A percentile compares a stretch with the other conserved stretches of the same genome.
These are phyloP conservation scores for Cynopterus brachyotis DNA, from an alignment of 2,113 vertebrate genomes.

Conservation along the genomic window DNA sequence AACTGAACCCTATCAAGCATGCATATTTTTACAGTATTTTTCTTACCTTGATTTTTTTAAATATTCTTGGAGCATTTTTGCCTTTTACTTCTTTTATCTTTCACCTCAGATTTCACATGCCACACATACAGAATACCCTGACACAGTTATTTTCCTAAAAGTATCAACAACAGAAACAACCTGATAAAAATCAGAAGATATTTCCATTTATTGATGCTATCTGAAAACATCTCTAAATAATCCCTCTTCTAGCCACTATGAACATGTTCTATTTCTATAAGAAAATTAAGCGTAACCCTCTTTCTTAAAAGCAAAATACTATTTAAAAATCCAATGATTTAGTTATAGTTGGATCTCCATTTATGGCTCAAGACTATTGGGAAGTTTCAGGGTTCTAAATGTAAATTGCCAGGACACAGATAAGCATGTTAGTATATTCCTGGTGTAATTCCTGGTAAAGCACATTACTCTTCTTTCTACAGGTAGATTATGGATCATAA, in stretches of 20 bases:
- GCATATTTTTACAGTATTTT: background rate
- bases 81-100: background rate
- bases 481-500: background rate
- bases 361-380: background rate
- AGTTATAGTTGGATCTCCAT: background rate
- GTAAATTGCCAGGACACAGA: background rate
- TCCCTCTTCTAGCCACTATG: background rate
- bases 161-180: background rate
- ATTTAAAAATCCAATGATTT: background rate
- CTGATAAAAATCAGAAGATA: slow-evolving; percentile 13
- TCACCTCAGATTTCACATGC: background rate
- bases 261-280: background rate
- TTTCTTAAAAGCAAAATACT: background rate
- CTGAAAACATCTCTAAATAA: background rate
- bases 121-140: background rate
- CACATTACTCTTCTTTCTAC: background rate
- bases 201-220: background rate
- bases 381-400: background rate
- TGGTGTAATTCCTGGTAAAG: background rate
- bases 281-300: background rate
- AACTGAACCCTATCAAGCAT: background rate
- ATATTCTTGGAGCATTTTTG: background rate
- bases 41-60: background rate
- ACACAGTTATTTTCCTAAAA: background rate
- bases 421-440: background rate